Evolutionary conservation across 1,140 invertebrate species (phyloP), one percentile per base, ranked within the genome.

Genomic region (Proales similis): DNA sequence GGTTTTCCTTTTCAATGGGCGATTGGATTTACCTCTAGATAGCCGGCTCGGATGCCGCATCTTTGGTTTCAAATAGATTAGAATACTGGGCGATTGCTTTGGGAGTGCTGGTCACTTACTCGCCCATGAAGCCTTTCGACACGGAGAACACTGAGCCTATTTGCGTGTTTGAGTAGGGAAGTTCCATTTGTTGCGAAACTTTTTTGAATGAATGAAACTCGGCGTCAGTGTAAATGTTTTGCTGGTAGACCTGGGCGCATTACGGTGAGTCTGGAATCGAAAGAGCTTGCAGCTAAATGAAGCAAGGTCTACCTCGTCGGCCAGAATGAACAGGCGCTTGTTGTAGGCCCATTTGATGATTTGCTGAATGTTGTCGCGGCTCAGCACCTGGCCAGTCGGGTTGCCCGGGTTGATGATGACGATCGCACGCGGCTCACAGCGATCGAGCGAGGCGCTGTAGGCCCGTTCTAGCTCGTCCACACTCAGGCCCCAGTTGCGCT

Each of bases 321-420:
- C 92, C 67, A 98, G 76, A 3, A 98, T 70, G 69, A 94, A 85
- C 4, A 98, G 74, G 26, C 84, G 82, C 68, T 91, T 82, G 67
- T 86, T 81, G 47, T 92, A 78, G 0, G 93, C 92, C 74, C 98
- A 98, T 70, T 85, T 85, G 45, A 98, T 87, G 48, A 98, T 84
- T 45, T 86, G 81, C 70, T 88, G 82, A 67, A 98, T 96, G 75
- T 97, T 97, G 46, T 86, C 71, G 63, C 82, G 81, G 0, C 86
- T 82, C 5, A 98, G 77, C 5, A 98, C 93, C 77, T 89, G 83
- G 38, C 80, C 93, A 11, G 93, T 98, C 3, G 93, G 93, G 77
- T 98, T 98, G 29, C 94, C 94, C 2, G 94, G 94, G 79, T 98
- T 98, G 67, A 98, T 98, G 38, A 98, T 83, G 19, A 93, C 90